Base-by-base conservation (phyloP, 2,797 vertebrate genomes). In the Microtus agrestis region DNA sequence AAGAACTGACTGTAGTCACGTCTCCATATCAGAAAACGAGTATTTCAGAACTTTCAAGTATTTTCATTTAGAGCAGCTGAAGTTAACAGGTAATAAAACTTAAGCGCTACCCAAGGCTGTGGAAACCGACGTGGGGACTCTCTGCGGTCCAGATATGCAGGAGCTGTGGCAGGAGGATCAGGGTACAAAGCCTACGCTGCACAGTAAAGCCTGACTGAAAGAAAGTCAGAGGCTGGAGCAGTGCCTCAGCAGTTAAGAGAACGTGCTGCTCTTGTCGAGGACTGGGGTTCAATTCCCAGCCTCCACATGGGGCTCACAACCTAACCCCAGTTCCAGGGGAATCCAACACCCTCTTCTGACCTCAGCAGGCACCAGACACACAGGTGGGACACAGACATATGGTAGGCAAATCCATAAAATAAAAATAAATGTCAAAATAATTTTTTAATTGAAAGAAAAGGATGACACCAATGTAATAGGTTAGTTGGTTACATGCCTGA, bases 21-120 rank as follows among this genome's bases (percentile, higher is more conserved):
- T 54, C 73, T 78, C 37, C 31, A 37, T 73, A 89, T 7, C 67
- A 94, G 69, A 81, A 96, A 87, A 87, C 37, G 11, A 92, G 86
- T 17, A 89, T 79, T 59, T 78, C 78, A 82, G 81, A 88, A 63
- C 71, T 59, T 54, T n/a, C 59, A 54, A 84, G 61, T 91, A 51
- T 63, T 87, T 95, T 48, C 81, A 31, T 54, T 48, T 89, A 82
- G 87, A 34, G 80, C 11, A 56, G 11, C 27, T 81, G 46, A 96
- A 67, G 46, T n/a, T 92, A 80, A 73, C 1, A 79, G n/a, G 61
- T 25, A 31, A 91, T 91, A 93, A 94, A 91, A 86, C 34, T 31
- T 71, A 77, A 91, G 11, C 73, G 56, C 21, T 91, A 92, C 63
- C 14, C 7, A 92, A 93, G 15, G 29, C 8, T 87, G 8, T 46